phyloP scores from a whole-genome alignment of 53 echinoderm and acorn worm species.

The Patiria pectinifera region DNA sequence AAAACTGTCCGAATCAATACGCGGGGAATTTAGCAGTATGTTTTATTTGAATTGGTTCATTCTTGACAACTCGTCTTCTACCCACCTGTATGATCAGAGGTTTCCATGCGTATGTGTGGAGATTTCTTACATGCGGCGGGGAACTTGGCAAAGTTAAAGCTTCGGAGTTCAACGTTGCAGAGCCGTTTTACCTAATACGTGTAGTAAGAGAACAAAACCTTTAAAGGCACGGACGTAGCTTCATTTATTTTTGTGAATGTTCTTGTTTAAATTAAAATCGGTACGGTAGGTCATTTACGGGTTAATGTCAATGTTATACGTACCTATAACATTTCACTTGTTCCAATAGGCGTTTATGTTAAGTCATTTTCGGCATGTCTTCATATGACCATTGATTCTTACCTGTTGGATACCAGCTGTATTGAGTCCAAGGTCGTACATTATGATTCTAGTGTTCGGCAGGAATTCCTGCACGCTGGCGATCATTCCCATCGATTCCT shows the following conservation, averaged over 20 bases:
- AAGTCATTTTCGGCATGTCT: not conserved
- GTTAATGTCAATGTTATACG: too few relatives aligned
- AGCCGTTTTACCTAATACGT: conserved; percentile 5
- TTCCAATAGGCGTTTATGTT: not conserved
- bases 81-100: conserved; percentile 34
- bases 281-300: too few relatives aligned
- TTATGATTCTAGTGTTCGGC: not conserved
- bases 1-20: too few relatives aligned
- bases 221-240: not conserved
- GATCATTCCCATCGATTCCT: conserved; percentile 38
- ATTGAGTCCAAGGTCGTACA: conserved; percentile 17
- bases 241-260: not conserved
- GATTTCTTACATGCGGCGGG: conserved; percentile 3
- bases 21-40: too few relatives aligned
- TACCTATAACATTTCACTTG: not conserved
- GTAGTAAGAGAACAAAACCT: not conserved
- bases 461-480: conserved; percentile 26
- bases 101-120: conserved; percentile 25
- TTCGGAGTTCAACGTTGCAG: conserved; percentile 34
- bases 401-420: not conserved
- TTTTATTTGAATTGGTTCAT: too few relatives aligned
- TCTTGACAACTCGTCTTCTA: too few relatives aligned
- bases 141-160: not conserved
- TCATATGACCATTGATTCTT: not conserved
- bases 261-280: too few relatives aligned